Evolutionary conservation across 2,888 invertebrate genomes (phyloP), one percentile per base, ranked within the genome.

Genomic region (Iphiclides podalirius): DNA sequence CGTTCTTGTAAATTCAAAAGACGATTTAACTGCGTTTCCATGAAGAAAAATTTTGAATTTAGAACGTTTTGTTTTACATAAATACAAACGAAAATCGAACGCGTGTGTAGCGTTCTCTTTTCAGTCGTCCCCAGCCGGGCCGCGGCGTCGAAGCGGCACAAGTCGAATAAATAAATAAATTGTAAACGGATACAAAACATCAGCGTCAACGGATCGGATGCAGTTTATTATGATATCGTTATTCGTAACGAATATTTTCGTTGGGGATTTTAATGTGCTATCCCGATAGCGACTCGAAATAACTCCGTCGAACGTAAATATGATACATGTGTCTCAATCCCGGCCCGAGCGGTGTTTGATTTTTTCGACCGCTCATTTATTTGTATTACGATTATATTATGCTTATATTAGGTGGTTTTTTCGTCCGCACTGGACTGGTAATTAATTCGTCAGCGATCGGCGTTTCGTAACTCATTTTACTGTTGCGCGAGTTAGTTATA

Each of bases 271-370:
- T 66, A 64, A 70, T 68, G 67, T 70, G 71, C 75, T 81, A 79
- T 80, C 78, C 74, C 69, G 66, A 72, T 72, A 65, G 61, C 59
- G 67, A 75, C 41, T 76, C 72, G 79, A 77, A 84, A 85, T 85
- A 86, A 79, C 81, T 70, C 75, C 68, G 66, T 63, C 68, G 76
- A 80, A 81, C 78, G 76, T 79, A 80, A 82, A 80, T 81, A 82
- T 75, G 62, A 78, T 80, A 75, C 83, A 60, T 60, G 60, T 60
- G 57, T 55, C 58, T 59, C 56, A 63, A 62, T 63, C 57, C 16
- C 23, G 33, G 13, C 14, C 8, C 15, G n/a, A 26, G 4, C 11
- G n/a, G 9, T 41, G 48, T 57, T 56, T 53, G 51, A 68, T 66
- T 63, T 73, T 66, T 63, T 53, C 51, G 31, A 31, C 1, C 43